Percentiles rank a stretch among this genome's conserved stretches.
Conservation (phyloP, 2,113 vertebrate genomes). For the Oncorhynchus gorbuscha region DNA sequence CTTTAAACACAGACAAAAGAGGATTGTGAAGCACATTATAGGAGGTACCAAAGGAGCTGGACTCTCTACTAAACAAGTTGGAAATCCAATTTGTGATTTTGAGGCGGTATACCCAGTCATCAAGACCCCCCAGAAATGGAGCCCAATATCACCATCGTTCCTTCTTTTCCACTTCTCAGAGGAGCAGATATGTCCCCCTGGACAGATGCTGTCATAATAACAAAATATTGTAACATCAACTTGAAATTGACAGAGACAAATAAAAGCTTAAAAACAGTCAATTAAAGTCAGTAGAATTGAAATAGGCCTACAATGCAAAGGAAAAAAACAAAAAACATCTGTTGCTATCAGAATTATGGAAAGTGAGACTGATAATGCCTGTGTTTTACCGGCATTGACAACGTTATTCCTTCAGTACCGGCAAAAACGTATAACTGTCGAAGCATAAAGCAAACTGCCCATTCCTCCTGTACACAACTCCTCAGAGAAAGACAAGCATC, state of each 20-base stretch:
- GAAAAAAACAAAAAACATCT: too few relatives aligned
- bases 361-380: constrained; percentile 3
- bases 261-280: too few relatives aligned
- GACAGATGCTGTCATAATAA: too few relatives aligned
- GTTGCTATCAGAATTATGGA: constrained; percentile 54
- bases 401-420: constrained; percentile 37
- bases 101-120: constrained; percentile 13
- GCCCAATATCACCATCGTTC: too few relatives aligned
- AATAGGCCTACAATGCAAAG: too few relatives aligned
- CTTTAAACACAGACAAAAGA: constrained; percentile 18
- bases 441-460: constrained; percentile 39
- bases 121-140: neutral
- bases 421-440: constrained; percentile 60
- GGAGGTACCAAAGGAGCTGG: neutral
- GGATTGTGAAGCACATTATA: constrained; percentile 17
- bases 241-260: too few relatives aligned
- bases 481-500: constrained; percentile 62
- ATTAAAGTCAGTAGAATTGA: too few relatives aligned
- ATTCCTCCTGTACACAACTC: constrained; percentile 48
- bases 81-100: neutral
- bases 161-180: too few relatives aligned
- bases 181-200: too few relatives aligned
- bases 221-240: too few relatives aligned
- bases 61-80: neutral
- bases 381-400: too few relatives aligned